Conservation (phyloP, 1,140 invertebrate species). For the Pogonomyrmex californicus region DNA sequence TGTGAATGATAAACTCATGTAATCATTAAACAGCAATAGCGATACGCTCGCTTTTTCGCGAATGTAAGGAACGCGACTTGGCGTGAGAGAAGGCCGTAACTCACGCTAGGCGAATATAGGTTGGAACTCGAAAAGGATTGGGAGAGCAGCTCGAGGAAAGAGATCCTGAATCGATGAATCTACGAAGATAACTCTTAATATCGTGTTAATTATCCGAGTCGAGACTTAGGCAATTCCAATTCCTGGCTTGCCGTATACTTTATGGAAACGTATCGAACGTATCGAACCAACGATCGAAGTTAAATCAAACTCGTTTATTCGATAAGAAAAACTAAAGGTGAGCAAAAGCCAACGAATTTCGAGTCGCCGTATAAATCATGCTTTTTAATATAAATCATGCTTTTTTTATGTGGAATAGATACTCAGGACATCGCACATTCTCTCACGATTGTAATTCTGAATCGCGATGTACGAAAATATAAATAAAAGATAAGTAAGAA, state of each 20-base stretch:
- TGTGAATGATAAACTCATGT: slow-evolving; percentile 15
- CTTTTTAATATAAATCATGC: not conserved
- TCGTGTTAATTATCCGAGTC: slow-evolving; percentile 74
- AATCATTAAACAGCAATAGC: slow-evolving; percentile 37
- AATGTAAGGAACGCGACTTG: slow-evolving; percentile 49
- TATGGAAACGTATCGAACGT: slow-evolving; percentile 63
- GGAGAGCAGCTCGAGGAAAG: not conserved
- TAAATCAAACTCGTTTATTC: slow-evolving; percentile 11
- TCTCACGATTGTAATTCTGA: not conserved
- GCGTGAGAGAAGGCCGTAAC: slow-evolving; percentile 70
- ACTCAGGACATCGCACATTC: slow-evolving; percentile 17
- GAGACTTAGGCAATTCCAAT: slow-evolving; percentile 65
- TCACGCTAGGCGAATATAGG: slow-evolving; percentile 73
- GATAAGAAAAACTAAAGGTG: slow-evolving; percentile 40
- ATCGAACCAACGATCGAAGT: slow-evolving; percentile 22
- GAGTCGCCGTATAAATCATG: slow-evolving; percentile 44
- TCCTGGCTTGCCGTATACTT: slow-evolving; percentile 52
- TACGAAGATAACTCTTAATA: slow-evolving; percentile 75
- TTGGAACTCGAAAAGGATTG: slow-evolving; percentile 14
- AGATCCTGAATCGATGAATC: slow-evolving; percentile 61
- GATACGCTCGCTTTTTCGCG: slow-evolving; percentile 45
- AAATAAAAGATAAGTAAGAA: not conserved
- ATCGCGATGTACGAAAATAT: not conserved
- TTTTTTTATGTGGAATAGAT: slow-evolving; percentile 10
- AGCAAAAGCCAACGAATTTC: slow-evolving; percentile 43